These are phyloP conservation scores for Cydia fagiglandana DNA, from an alignment of 1,140 invertebrate species.

Conservation along the genomic window DNA sequence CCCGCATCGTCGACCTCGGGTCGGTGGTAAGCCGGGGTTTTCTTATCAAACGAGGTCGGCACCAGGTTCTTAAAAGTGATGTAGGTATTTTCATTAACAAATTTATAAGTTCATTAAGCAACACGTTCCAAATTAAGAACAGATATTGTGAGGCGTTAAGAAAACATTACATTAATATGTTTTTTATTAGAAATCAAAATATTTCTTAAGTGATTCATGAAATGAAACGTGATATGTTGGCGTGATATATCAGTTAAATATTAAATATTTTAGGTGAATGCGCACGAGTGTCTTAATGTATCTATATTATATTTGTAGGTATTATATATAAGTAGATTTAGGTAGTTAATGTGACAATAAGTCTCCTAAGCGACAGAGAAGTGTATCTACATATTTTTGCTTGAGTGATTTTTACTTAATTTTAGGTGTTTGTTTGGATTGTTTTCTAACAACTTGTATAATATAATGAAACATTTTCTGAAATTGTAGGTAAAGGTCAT, in stretches of 20 bases:
- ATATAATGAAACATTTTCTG: too few relatives aligned
- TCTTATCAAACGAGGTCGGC: not conserved
- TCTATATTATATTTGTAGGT: too few relatives aligned
- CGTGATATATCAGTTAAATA: not conserved
- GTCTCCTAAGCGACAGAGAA: too few relatives aligned
- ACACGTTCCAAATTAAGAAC: conserved; percentile 4
- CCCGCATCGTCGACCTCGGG: not conserved
- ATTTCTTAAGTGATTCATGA: conserved; percentile 1
- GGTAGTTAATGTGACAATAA: too few relatives aligned
- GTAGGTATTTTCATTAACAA: not conserved
- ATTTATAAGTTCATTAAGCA: not conserved
- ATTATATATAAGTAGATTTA: too few relatives aligned
- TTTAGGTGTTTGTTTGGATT: too few relatives aligned
- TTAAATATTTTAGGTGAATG: not conserved
- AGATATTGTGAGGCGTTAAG: not conserved
- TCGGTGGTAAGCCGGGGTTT: not conserved
- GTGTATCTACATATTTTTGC: too few relatives aligned
- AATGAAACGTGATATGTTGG: not conserved
- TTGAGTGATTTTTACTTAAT: too few relatives aligned
- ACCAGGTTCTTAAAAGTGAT: not conserved
- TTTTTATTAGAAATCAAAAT: not conserved
- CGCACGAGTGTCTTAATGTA: too few relatives aligned
- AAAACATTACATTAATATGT: conserved; percentile 12
- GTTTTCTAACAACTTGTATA: too few relatives aligned
- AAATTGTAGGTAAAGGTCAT: too few relatives aligned